Conservation (phyloP, 1,140 invertebrate genomes). For the Saccostrea cuccullata region DNA sequence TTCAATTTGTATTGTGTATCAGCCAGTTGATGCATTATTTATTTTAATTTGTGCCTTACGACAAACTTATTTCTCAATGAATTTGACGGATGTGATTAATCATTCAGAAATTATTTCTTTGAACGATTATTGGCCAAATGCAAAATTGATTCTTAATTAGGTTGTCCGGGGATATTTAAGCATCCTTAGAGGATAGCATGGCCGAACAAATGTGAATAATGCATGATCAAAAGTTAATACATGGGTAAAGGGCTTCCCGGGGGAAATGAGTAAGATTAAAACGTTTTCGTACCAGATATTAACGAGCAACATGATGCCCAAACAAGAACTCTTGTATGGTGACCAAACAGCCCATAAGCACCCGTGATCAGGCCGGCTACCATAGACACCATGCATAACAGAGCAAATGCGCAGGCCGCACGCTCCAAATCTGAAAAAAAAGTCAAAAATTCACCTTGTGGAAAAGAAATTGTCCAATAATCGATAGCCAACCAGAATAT, state of each 20-base stretch:
- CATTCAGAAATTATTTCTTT: constrained; percentile 30
- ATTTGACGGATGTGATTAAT: constrained; percentile 21
- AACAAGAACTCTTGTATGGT: constrained; percentile 47
- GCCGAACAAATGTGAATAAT: constrained; percentile 27
- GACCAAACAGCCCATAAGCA: constrained; percentile 57
- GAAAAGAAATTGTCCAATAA: not conserved
- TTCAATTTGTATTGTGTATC: constrained; percentile 6
- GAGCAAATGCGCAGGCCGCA: constrained; percentile 65
- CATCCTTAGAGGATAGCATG: not conserved
- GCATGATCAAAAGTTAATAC: constrained; percentile 31
- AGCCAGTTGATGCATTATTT: constrained; percentile 16
- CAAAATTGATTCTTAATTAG: constrained; percentile 22
- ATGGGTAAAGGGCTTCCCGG: not conserved
- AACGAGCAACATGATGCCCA: constrained; percentile 56
- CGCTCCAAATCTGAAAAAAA: constrained; percentile 66
- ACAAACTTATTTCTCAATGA: constrained; percentile 29
- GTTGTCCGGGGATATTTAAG: constrained; percentile 25
- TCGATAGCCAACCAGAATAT: too few relatives aligned
- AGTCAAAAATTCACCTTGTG: not conserved
- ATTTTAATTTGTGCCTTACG: not conserved
- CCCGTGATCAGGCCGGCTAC: constrained; percentile 60
- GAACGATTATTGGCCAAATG: constrained; percentile 20
- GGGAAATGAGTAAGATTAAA: constrained; percentile 17
- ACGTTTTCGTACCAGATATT: constrained; percentile 48
- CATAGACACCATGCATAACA: constrained; percentile 67